These are phyloP conservation scores for Epirrhoe tristata DNA, from an alignment of 2,888 invertebrate species.

Conservation along the genomic window DNA sequence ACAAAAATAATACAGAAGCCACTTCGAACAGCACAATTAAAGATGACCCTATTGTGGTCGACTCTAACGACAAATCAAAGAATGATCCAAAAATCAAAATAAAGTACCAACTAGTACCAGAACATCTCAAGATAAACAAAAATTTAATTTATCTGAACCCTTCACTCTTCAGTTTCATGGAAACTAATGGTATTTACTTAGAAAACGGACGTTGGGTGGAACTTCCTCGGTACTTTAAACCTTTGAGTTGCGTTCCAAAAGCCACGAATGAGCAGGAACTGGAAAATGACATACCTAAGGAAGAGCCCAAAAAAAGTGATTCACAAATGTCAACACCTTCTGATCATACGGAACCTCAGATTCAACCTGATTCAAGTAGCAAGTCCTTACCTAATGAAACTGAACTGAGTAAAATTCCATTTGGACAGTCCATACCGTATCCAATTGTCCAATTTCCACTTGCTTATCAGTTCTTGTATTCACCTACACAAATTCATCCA, in stretches of 20 bases:
- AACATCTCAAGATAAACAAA: neutral
- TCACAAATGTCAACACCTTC: neutral
- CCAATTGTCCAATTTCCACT: neutral
- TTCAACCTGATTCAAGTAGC: neutral
- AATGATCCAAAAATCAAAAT: neutral
- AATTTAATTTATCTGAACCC: neutral
- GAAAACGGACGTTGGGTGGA: neutral
- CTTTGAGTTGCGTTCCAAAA: neutral
- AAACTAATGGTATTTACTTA: neutral
- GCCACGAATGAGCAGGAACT: neutral
- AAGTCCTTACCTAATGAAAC: neutral
- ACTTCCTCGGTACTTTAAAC: neutral
- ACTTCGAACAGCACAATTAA: neutral
- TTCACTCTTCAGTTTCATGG: neutral
- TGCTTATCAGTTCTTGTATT: neutral
- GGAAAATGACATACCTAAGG: neutral
- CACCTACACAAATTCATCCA: neutral
- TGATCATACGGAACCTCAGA: neutral
- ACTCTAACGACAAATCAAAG: neutral
- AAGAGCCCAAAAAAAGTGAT: neutral
- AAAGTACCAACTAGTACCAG: neutral
- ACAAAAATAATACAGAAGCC: slow-evolving; percentile 8
- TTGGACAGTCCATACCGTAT: neutral
- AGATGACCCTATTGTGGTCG: neutral
- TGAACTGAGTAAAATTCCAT: neutral